Conservation (phyloP, 1,140 invertebrate genomes). For the Aleiodes sp. region DNA sequence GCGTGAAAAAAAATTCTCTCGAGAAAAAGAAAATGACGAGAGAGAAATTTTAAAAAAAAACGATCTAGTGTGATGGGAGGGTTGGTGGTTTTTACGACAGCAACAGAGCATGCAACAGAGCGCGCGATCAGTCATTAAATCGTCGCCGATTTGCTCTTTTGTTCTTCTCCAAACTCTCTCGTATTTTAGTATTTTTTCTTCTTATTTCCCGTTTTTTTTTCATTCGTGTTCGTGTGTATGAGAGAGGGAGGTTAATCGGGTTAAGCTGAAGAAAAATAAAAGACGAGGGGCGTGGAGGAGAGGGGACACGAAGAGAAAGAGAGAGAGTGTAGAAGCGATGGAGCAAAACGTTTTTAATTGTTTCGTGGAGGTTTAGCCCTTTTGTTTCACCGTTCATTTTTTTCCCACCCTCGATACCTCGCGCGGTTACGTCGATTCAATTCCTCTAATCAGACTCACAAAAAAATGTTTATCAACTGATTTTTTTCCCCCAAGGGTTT, state of each 20-base stretch:
- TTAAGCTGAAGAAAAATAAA: constrained; percentile 32
- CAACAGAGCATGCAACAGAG: constrained; percentile 48
- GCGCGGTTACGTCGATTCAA: neutral
- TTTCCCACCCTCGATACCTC: constrained; percentile 23
- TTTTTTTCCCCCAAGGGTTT: constrained; percentile 8
- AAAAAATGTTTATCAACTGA: neutral
- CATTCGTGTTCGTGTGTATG: constrained; percentile 20
- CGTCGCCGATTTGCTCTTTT: constrained; percentile 55
- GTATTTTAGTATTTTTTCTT: constrained; percentile 39
- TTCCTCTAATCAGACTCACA: neutral
- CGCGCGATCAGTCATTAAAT: constrained; percentile 60
- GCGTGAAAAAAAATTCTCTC: neutral
- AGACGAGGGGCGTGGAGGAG: constrained; percentile 17
- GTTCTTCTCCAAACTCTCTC: constrained; percentile 40
- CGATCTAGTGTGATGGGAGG: neutral
- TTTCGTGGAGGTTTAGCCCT: constrained; percentile 60
- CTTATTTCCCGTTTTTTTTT: constrained; percentile 1
- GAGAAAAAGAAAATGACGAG: neutral
- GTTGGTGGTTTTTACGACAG: neutral
- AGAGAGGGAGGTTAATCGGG: constrained; percentile 29
- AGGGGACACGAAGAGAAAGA: too few species aligned
- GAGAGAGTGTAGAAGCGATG: constrained; percentile 53
- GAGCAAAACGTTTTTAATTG: constrained; percentile 67
- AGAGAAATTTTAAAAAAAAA: neutral
- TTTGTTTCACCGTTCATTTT: constrained; percentile 50